Base-by-base conservation (phyloP, 2,888 invertebrate genomes). In the Drosophila peninsularis region DNA sequence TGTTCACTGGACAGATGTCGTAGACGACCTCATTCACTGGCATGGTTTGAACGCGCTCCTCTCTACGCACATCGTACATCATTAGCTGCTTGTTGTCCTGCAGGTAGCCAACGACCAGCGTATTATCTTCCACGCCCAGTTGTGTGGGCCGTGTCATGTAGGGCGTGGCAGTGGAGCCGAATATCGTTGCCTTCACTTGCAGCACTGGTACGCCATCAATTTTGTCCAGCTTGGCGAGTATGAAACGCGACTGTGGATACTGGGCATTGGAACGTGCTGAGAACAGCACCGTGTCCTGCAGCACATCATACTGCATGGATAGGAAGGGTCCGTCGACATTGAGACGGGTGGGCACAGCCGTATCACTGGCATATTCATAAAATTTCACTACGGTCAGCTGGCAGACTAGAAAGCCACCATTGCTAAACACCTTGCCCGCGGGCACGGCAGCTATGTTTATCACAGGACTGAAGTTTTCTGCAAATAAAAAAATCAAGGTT, bases 241-340 rank as follows among this genome's bases (percentile, higher is more conserved):
- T 92, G 79, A 94, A 94, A n/a, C 94, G 93, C 0, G 94, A 93
- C 62, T 93, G 93, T 56, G 95, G 88, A 86, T 93, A 84, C 72
- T 93, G 92, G 0, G 92, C 90, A 53, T 94, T 94, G 0, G 96
- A 95, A 52, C 97, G 93, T 19, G 95, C 94, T 0, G 96, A 95
- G 3, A 97, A 93, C 4, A 97, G 90, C 0, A 96, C 93, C 62
- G 96, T 94, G 50, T 95, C 94, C 0, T 95, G 94, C 0, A 93
- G 92, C 0, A 92, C 90, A 81, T 97, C 95, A 73, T 96, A 96
- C 32, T 94, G 93, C 80, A 97, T 93, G 0, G 96, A 96, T 74
- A 96, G 94, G 84, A 97, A 96, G 0, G 96, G 95, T 0, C 97
- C 97, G 36, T 95, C 95, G 0, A 96, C 86, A 0, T 94, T 94